phyloP scores from a whole-genome alignment of 2,888 invertebrate species.

The Heliconius ismenius region DNA sequence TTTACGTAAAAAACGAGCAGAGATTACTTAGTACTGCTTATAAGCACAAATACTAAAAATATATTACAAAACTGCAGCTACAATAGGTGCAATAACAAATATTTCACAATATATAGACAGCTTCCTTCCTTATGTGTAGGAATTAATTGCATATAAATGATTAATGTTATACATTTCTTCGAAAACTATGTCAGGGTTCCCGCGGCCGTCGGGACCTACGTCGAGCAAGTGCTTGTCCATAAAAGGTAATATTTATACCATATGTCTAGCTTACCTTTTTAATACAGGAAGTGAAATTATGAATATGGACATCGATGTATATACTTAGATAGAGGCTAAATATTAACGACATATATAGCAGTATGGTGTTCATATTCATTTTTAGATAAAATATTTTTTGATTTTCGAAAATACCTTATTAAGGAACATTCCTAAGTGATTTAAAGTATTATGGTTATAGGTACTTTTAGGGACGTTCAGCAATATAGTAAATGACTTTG shows the following conservation, averaged over 20 bases:
- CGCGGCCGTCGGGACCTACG: not conserved
- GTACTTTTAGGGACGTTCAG: not conserved
- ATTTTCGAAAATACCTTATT: constrained; percentile 15
- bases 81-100: not conserved
- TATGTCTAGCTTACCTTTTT: constrained; percentile 27
- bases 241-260: constrained; percentile 24
- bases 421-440: not conserved
- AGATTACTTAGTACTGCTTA: too few species aligned
- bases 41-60: too few species aligned
- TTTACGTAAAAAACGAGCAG: too few species aligned
- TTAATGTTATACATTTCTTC: constrained; percentile 18
- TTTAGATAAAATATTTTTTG: not conserved
- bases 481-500: not conserved
- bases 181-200: constrained; percentile 23
- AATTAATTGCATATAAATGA: constrained; percentile 24
- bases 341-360: constrained; percentile 4
- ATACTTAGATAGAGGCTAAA: constrained; percentile 6
- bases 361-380: not conserved
- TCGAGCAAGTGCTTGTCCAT: not conserved
- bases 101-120: not conserved
- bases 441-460: not conserved
- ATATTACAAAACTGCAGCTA: too few species aligned
- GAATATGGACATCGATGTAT: constrained; percentile 22
- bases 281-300: constrained; percentile 26
- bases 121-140: constrained; percentile 18